Evolutionary conservation across 1,140 invertebrate genomes (phyloP).

Genomic region (Eubasilissa regina): DNA sequence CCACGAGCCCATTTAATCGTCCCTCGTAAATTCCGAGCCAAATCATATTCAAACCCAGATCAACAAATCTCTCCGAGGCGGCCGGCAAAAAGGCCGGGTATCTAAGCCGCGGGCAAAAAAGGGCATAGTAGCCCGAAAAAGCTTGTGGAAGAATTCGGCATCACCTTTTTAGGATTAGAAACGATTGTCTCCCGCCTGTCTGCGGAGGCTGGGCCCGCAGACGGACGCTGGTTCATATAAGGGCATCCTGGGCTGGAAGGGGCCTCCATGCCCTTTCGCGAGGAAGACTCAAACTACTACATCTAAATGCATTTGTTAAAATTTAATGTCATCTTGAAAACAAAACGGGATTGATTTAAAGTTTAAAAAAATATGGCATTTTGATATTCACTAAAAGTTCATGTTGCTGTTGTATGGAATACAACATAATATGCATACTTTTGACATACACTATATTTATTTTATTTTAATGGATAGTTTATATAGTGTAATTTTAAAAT

Average conservation of each 20-base stretch:
- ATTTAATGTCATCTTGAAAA: too few species aligned
- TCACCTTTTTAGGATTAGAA: constrained; percentile 39
- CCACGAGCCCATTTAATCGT: too few species aligned
- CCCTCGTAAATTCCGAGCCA: constrained; percentile 2
- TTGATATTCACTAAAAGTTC: too few species aligned
- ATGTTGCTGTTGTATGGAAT: too few species aligned
- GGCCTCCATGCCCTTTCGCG: not conserved
- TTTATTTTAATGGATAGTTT: too few species aligned
- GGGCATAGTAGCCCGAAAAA: constrained; percentile 7
- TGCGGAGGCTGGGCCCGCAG: not conserved
- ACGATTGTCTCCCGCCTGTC: constrained; percentile 23
- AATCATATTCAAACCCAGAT: constrained; percentile 19
- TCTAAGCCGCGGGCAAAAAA: constrained; percentile 36
- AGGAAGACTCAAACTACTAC: too few species aligned
- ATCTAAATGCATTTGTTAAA: too few species aligned
- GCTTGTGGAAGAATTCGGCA: constrained; percentile 23
- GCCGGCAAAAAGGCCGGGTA: not conserved
- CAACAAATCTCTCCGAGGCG: constrained; percentile 17
- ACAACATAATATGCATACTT: too few species aligned
- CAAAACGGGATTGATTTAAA: too few species aligned
- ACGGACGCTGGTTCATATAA: constrained; percentile 2
- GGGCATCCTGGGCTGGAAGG: not conserved
- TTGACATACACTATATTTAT: too few species aligned
- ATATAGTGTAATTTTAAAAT: too few species aligned
- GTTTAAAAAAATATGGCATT: too few species aligned